phyloP scores from a whole-genome alignment of 2,113 vertebrate species.

The Poeciliopsis prolifica region DNA sequence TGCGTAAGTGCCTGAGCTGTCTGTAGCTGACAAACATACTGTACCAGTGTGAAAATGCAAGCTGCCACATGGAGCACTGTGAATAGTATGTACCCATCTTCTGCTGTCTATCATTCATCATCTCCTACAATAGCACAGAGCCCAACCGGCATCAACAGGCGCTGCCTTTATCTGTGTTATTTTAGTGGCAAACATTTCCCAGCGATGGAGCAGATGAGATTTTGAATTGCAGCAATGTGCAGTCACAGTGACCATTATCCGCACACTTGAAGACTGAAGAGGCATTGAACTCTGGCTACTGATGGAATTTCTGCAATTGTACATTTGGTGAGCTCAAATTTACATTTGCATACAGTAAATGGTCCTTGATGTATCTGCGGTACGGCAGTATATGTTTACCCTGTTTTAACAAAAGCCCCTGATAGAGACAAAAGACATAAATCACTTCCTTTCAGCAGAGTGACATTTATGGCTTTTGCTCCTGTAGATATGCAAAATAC shows the following conservation, averaged over 20 bases:
- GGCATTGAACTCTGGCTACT: conserved; percentile 75
- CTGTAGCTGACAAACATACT: conserved; percentile 71
- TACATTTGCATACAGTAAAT: conserved; percentile 76
- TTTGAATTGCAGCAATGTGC: conserved; percentile 68
- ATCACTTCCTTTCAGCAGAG: conserved; percentile 52
- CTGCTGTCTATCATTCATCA: conserved; percentile 67
- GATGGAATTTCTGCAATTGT: conserved; percentile 75
- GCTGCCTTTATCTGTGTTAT: conserved; percentile 54
- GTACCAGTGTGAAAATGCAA: conserved; percentile 66
- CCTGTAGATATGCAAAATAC: conserved; percentile 59
- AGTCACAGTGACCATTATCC: conserved; percentile 76
- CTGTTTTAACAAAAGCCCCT: conserved; percentile 13
- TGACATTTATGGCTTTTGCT: conserved; percentile 62
- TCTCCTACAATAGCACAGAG: conserved; percentile 54
- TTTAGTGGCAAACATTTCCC: conserved; percentile 67
- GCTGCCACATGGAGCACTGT: conserved; percentile 65
- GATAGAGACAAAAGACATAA: conserved; percentile 42
- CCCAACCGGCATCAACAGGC: conserved; percentile 36
- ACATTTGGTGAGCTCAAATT: conserved; percentile 65
- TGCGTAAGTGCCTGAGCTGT: conserved; percentile 74
- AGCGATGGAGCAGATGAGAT: conserved; percentile 65
- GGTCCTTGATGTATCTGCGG: conserved; percentile 61
- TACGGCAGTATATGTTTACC: conserved; percentile 33
- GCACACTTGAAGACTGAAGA: conserved; percentile 77
- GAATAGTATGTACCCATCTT: conserved; percentile 61